These are phyloP conservation scores for Lucinisca nassula DNA, from an alignment of 2,888 invertebrate genomes.

Conservation along the genomic window DNA sequence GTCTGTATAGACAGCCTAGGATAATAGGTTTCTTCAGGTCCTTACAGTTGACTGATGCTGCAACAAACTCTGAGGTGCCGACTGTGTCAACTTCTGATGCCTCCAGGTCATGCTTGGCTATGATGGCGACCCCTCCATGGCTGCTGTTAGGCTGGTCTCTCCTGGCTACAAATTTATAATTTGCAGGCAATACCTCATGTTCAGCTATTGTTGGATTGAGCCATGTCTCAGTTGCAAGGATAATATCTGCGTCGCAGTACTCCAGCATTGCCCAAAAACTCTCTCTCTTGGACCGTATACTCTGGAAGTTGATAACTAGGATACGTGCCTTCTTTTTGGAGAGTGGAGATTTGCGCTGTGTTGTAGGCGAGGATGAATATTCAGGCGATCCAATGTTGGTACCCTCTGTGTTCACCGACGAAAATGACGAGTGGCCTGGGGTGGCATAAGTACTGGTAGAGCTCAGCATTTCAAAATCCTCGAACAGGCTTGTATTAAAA, in stretches of 20 bases:
- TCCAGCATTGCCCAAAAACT: constrained; percentile 49
- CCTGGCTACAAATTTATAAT: constrained; percentile 28
- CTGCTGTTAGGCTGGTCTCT: constrained; percentile 17
- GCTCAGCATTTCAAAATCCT: constrained; percentile 29
- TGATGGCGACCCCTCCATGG: constrained; percentile 35
- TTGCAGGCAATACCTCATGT: constrained; percentile 12
- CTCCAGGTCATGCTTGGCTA: constrained; percentile 20
- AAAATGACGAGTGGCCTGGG: constrained; percentile 15
- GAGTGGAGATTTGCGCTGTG: neutral
- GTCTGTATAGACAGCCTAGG: constrained; percentile 35
- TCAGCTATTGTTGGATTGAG: constrained; percentile 15
- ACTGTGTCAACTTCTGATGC: constrained; percentile 13
- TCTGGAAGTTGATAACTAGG: constrained; percentile 43
- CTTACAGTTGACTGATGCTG: constrained; percentile 20
- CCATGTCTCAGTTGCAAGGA: neutral
- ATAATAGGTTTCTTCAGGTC: constrained; percentile 36
- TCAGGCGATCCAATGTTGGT: constrained; percentile 22
- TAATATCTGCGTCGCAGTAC: constrained; percentile 35
- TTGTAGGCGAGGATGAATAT: constrained; percentile 28
- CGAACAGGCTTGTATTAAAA: constrained; percentile 40
- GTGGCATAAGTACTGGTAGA: constrained; percentile 28
- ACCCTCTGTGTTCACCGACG: neutral
- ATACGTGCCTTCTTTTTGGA: constrained; percentile 34
- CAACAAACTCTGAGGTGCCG: constrained; percentile 19
- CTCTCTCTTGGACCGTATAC: constrained; percentile 40